Percentiles rank a stretch among this genome's conserved stretches.
These are phyloP conservation scores for Deilephila elpenor DNA, from an alignment of 2,888 invertebrate species.

Conservation along the genomic window DNA sequence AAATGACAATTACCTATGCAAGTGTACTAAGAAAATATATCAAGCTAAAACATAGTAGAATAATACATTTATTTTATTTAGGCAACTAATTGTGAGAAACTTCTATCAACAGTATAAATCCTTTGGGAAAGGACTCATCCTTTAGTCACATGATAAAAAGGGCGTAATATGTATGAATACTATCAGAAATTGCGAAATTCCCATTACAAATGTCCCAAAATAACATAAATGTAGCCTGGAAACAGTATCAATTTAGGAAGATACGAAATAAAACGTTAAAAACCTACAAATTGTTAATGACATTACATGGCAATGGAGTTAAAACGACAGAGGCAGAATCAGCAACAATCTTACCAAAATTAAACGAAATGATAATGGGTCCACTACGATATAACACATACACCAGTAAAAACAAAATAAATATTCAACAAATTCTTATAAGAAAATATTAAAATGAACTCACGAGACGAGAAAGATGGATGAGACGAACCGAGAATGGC, in stretches of 20 bases:
- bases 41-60: not conserved
- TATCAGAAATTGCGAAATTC: not conserved
- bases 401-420: conserved; percentile 56
- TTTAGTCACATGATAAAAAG: conserved; percentile 56
- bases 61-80: not conserved
- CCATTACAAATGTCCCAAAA: not conserved
- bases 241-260: not conserved
- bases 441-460: conserved; percentile 68
- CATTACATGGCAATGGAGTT: conserved; percentile 51
- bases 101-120: not conserved
- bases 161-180: conserved; percentile 38
- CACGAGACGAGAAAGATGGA: conserved; percentile 80
- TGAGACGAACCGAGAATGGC: conserved; percentile 83
- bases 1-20: not conserved
- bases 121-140: not conserved
- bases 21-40: not conserved
- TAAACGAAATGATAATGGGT: conserved; percentile 45
- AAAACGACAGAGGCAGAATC: conserved; percentile 59
- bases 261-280: conserved; percentile 31
- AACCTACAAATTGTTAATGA: conserved; percentile 49
- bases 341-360: conserved; percentile 63
- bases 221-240: not conserved
- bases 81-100: not conserved
- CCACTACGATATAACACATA: conserved; percentile 59
- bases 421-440: conserved; percentile 48